Evolutionary conservation across 2,113 vertebrate species (phyloP).

Genomic region (Delphinapterus leucas): DNA sequence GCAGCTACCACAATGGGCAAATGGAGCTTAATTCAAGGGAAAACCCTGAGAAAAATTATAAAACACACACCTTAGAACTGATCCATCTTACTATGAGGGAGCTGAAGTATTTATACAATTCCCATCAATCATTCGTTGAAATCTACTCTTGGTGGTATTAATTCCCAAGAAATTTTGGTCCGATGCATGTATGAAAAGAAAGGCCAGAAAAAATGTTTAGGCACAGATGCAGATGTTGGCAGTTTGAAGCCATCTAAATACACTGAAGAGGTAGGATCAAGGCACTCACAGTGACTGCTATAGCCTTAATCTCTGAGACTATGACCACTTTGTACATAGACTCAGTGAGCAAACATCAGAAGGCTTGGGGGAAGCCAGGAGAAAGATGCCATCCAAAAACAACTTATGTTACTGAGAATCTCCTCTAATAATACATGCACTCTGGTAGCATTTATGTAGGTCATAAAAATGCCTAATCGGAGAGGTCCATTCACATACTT

Average conservation of each 20-base stretch:
- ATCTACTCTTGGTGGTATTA: background rate
- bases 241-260: background rate
- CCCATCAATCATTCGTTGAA: background rate
- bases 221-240: background rate
- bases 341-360: background rate
- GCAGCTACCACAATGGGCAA: background rate
- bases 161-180: background rate
- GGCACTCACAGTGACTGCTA: background rate
- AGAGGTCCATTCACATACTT: background rate
- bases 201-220: background rate
- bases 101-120: background rate
- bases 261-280: background rate
- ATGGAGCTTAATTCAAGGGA: background rate
- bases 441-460: background rate
- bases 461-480: background rate
- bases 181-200: background rate
- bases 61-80: background rate
- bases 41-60: background rate
- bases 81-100: background rate
- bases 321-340: background rate
- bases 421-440: background rate
- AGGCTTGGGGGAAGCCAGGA: rapidly evolving
- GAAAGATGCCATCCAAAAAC: background rate
- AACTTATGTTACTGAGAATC: background rate
- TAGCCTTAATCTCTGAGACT: background rate